These are phyloP conservation scores for Notothenia coriiceps DNA, from an alignment of 2,113 vertebrate species.

Conservation along the genomic window DNA sequence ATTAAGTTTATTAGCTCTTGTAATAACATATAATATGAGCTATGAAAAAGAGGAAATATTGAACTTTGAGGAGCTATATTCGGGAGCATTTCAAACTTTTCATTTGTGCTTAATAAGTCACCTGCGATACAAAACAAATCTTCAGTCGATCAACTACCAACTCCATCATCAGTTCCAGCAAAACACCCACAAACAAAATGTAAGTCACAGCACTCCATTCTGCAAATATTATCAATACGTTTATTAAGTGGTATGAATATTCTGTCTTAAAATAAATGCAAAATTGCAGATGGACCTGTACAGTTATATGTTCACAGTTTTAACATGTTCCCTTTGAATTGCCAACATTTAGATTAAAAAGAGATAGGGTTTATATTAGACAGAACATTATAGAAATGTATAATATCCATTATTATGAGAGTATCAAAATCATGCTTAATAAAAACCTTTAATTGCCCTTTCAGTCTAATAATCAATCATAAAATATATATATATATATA, in stretches of 20 bases:
- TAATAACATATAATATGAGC: no score
- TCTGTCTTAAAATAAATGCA: constrained; percentile 88
- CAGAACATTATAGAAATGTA: constrained; percentile 91
- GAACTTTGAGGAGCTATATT: neutral
- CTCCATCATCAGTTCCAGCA: neutral
- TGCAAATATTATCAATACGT: constrained; percentile 81
- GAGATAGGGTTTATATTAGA: constrained; percentile 86
- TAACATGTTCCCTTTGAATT: constrained; percentile 93
- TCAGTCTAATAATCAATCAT: constrained; percentile 90
- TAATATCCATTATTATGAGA: constrained; percentile 79
- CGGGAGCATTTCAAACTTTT: neutral
- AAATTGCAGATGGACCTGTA: constrained; percentile 89
- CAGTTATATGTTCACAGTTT: constrained; percentile 95
- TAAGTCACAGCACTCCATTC: constrained; percentile 31
- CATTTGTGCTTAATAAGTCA: no score
- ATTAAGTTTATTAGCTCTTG: no score
- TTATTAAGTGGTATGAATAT: constrained; percentile 89
- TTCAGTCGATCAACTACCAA: neutral
- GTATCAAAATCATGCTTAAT: constrained; percentile 87
- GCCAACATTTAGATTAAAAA: constrained; percentile 85
- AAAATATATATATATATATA: constrained; percentile 74
- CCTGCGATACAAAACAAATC: no score
- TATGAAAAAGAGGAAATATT: no score
- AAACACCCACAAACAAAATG: neutral
- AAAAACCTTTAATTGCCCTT: constrained; percentile 91